phyloP scores from a whole-genome alignment of 2,797 vertebrate species.

The Ctenopoma kingsleyae region DNA sequence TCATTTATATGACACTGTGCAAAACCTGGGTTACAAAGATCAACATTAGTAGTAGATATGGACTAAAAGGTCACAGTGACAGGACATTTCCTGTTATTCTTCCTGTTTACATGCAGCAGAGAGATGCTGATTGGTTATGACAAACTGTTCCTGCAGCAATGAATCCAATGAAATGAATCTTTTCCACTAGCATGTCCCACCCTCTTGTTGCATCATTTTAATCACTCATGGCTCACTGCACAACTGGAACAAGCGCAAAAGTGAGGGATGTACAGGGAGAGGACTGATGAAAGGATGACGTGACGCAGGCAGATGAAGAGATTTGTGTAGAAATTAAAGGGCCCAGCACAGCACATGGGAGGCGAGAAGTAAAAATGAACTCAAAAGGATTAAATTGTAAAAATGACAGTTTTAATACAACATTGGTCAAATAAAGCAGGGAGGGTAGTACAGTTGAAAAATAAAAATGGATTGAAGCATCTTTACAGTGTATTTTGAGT shows the following conservation, averaged over 20 bases:
- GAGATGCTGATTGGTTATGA: slow-evolving; percentile 50
- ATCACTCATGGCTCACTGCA: slow-evolving; percentile 74
- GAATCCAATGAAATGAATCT: slow-evolving; percentile 62
- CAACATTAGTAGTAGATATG: background rate
- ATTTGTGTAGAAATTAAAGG: slow-evolving; percentile 48
- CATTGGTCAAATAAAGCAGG: background rate
- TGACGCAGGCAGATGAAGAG: slow-evolving; percentile 56
- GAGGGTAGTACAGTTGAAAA: background rate
- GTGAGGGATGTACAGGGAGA: slow-evolving; percentile 34
- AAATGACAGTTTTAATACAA: slow-evolving; percentile 11
- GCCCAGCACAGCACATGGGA: slow-evolving; percentile 23
- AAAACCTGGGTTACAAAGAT: background rate
- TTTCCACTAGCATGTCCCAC: slow-evolving; percentile 47
- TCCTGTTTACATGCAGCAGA: slow-evolving; percentile 54
- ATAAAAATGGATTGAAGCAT: slow-evolving; percentile 3
- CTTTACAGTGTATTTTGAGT: slow-evolving; percentile 18
- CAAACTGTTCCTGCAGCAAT: slow-evolving; percentile 13
- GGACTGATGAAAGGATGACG: slow-evolving; percentile 29
- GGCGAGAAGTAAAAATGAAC: slow-evolving; percentile 8
- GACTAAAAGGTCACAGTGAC: slow-evolving; percentile 26
- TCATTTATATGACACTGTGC: too few relatives aligned
- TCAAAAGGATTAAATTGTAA: slow-evolving; percentile 7
- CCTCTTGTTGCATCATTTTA: slow-evolving; percentile 75
- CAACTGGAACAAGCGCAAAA: slow-evolving; percentile 67
- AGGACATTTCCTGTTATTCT: slow-evolving; percentile 26